These are phyloP conservation scores for Hyaena hyaena DNA, from an alignment of 2,113 vertebrate species.

Conservation along the genomic window DNA sequence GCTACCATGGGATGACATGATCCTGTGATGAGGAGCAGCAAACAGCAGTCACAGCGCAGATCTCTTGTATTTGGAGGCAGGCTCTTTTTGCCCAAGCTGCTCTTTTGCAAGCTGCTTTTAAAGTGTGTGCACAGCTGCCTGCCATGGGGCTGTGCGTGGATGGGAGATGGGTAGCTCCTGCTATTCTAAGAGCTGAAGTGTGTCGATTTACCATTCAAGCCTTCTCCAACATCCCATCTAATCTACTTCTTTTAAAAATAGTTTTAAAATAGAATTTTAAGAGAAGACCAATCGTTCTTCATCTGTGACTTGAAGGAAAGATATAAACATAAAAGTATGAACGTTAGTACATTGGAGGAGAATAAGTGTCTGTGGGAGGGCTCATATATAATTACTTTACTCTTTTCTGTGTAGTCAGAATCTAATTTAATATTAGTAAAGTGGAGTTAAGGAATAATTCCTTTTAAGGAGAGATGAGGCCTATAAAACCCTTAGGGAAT, in stretches of 20 bases:
- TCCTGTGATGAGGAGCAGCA: neutral
- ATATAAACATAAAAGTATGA: neutral
- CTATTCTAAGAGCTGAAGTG: neutral
- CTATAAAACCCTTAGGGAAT: neutral
- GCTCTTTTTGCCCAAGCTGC: neutral
- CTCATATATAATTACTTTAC: neutral
- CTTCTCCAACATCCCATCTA: neutral
- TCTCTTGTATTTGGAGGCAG: neutral
- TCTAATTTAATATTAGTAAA: constrained; percentile 38
- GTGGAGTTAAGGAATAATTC: neutral
- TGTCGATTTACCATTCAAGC: neutral
- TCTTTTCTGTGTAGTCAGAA: constrained; percentile 26
- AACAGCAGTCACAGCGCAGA: neutral
- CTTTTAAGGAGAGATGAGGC: neutral
- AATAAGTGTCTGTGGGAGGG: neutral
- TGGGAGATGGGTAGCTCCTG: neutral
- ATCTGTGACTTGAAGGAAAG: constrained; percentile 11
- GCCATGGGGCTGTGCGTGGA: neutral
- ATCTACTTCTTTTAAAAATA: neutral
- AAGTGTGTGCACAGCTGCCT: neutral
- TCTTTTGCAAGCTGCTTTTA: neutral
- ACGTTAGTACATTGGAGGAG: neutral
- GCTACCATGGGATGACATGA: neutral
- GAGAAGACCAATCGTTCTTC: constrained; percentile 3
- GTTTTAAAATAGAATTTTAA: constrained; percentile 36